Percentiles rank a stretch among this genome's conserved stretches.
Conservation (phyloP, 2,888 invertebrate species). For the Aphidoletes aphidimyza region DNA sequence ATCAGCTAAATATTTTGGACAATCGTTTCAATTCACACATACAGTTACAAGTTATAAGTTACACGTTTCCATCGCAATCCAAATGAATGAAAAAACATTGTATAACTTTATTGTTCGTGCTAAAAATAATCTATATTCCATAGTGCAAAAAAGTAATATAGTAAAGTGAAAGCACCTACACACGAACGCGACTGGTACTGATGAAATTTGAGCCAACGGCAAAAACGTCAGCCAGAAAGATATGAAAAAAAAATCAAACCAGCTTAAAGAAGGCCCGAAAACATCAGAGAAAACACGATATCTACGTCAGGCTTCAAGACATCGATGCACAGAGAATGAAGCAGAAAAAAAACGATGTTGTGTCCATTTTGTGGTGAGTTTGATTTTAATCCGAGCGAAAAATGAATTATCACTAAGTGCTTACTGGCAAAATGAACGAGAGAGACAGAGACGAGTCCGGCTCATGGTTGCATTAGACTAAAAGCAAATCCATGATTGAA, state of each 20-base stretch:
- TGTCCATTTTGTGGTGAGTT: conserved; percentile 33
- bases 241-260: neutral
- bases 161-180: neutral
- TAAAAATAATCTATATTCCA: neutral
- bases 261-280: neutral
- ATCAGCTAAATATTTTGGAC: neutral
- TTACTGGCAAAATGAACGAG: too few relatives aligned
- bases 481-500: conserved; percentile 43
- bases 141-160: neutral
- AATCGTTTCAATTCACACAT: conserved; percentile 18
- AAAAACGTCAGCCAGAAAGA: neutral
- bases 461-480: conserved; percentile 1
- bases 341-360: neutral
- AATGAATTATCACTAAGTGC: conserved; percentile 39
- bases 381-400: neutral
- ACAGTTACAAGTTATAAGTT: neutral
- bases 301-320: neutral
- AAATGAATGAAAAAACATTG: neutral
- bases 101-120: neutral
- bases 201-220: neutral
- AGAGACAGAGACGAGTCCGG: neutral
- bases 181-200: neutral
- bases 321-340: neutral
- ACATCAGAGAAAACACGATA: neutral
- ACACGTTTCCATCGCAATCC: neutral